Evolutionary conservation across 1,140 invertebrate genomes (phyloP).

Genomic region (Pachypeltis micranthus): DNA sequence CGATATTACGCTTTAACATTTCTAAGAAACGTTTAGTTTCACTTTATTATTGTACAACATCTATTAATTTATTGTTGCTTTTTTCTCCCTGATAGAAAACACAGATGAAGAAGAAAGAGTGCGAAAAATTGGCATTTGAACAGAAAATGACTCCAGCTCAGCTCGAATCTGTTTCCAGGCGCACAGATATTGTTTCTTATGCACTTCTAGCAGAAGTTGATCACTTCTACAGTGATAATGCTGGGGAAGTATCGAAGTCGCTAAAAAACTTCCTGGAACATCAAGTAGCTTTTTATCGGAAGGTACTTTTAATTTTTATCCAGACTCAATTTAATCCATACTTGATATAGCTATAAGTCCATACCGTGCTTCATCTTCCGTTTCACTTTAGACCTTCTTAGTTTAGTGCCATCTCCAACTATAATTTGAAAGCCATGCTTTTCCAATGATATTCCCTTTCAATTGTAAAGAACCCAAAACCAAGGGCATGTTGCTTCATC

Average conservation of each 20-base stretch:
- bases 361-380: no score
- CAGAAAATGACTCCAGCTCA: conserved; percentile 70
- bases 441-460: background rate
- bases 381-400: background rate
- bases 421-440: background rate
- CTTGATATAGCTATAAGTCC: no score
- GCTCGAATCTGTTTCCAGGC: conserved; percentile 61
- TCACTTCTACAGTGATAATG: conserved; percentile 80
- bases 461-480: no score
- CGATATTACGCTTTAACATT: no score
- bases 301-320: conserved; percentile 30
- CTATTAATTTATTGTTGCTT: background rate
- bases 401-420: background rate
- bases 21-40: no score
- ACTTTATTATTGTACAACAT: no score
- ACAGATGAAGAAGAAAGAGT: conserved; percentile 67
- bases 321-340: no score
- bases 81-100: background rate
- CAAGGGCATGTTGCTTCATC: no score
- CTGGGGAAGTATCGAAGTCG: conserved; percentile 71
- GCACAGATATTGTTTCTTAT: conserved; percentile 84
- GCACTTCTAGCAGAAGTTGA: conserved; percentile 84
- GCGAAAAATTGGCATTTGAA: conserved; percentile 65
- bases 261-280: conserved; percentile 75
- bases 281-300: conserved; percentile 87